These are phyloP conservation scores for Spinus pinus DNA, from an alignment of 2,797 vertebrate species.

Conservation along the genomic window DNA sequence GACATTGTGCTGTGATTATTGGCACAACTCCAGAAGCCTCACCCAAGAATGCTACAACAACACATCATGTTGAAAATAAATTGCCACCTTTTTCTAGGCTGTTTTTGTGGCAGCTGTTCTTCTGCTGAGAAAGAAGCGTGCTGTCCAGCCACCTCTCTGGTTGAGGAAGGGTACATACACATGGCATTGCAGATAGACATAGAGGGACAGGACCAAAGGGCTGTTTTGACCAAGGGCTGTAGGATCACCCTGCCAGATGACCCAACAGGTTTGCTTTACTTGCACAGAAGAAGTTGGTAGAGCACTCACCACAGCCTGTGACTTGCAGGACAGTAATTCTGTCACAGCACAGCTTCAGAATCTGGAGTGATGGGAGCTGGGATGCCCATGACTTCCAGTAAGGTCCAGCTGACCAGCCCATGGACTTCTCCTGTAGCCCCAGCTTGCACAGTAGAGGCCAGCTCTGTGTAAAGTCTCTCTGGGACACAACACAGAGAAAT, in stretches of 20 bases:
- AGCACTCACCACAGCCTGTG: neutral
- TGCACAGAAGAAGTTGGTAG: neutral
- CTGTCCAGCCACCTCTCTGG: neutral
- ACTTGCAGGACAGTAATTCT: neutral
- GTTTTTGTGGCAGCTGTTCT: neutral
- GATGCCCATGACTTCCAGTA: neutral
- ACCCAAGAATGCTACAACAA: neutral
- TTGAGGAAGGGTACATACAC: neutral
- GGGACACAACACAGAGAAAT: neutral
- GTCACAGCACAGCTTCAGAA: neutral
- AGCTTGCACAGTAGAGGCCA: neutral
- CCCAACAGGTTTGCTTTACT: neutral
- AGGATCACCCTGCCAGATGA: neutral
- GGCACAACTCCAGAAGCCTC: neutral
- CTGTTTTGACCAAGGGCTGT: neutral
- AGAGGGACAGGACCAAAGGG: neutral
- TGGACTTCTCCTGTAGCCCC: neutral
- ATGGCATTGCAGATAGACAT: neutral
- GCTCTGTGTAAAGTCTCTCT: neutral
- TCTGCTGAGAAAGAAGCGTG: neutral
- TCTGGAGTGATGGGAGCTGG: neutral
- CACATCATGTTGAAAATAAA: neutral
- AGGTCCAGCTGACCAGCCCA: neutral
- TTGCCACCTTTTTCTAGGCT: neutral
- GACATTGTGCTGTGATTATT: neutral